Conservation (phyloP, 1,140 invertebrate species). For the Diachasmimorpha longicaudata region DNA sequence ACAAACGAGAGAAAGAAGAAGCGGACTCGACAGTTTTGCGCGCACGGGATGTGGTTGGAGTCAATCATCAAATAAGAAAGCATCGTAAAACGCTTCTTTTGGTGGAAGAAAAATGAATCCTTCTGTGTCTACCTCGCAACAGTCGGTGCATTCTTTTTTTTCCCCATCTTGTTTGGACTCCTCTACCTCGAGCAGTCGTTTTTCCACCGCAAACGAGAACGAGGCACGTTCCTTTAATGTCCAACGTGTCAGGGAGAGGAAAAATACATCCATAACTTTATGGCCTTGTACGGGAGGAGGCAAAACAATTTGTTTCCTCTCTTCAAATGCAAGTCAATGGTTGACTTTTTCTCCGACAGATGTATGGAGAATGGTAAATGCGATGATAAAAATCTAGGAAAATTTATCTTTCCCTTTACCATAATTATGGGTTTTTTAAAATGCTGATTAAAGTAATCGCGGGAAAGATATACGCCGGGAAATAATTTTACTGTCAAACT, state of each 20-base stretch:
- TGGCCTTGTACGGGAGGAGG: not conserved
- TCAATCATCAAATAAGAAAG: constrained; percentile 20
- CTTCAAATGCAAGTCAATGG: not conserved
- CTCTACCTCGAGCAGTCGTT: not conserved
- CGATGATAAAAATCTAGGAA: no score
- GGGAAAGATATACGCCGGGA: no score
- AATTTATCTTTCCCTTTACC: no score
- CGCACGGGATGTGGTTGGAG: not conserved
- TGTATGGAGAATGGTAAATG: no score
- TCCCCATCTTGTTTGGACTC: not conserved
- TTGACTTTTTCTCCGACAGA: no score
- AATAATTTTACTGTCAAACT: no score
- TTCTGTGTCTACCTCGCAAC: not conserved
- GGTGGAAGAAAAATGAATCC: not conserved
- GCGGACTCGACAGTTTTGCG: not conserved
- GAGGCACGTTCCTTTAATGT: not conserved
- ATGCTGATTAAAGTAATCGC: no score
- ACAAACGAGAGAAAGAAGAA: not conserved
- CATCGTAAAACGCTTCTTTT: constrained; percentile 9
- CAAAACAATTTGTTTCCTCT: not conserved
- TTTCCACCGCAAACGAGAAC: not conserved
- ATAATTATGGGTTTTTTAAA: no score
- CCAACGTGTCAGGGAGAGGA: not conserved
- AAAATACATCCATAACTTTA: not conserved
- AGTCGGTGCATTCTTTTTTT: not conserved